Evolutionary conservation across 2,888 invertebrate species (phyloP).

Genomic region (Mythimna vitellina): DNA sequence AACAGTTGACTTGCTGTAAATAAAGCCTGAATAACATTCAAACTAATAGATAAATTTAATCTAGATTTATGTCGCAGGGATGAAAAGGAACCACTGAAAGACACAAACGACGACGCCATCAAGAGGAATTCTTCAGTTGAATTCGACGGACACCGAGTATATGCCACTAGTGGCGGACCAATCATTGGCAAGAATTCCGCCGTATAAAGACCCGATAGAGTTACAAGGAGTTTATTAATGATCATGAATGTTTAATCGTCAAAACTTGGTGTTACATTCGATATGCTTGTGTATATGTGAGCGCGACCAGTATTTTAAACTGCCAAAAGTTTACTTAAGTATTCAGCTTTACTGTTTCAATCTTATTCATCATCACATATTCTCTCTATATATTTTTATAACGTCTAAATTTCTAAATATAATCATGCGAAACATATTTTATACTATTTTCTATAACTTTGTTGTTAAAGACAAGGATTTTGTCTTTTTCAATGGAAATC

Average conservation of each 20-base stretch:
- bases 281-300: constrained; percentile 86
- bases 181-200: constrained; percentile 98
- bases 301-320: constrained; percentile 86
- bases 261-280: constrained; percentile 57
- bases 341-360: constrained; percentile 78
- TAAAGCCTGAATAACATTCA: constrained; percentile 57
- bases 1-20: constrained; percentile 59
- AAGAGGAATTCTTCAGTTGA: constrained; percentile 95
- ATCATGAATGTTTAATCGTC: constrained; percentile 51
- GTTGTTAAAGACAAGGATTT: constrained; percentile 22
- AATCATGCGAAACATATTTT: constrained; percentile 51
- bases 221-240: constrained; percentile 43
- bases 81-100: constrained; percentile 95
- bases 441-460: constrained; percentile 46
- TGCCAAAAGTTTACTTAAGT: constrained; percentile 85
- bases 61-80: constrained; percentile 87
- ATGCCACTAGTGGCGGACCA: constrained; percentile 95
- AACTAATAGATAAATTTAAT: constrained; percentile 30
- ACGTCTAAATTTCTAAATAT: constrained; percentile 42
- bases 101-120: constrained; percentile 92
- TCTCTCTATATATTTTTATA: constrained; percentile 71
- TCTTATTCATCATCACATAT: constrained; percentile 68
- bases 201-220: constrained; percentile 88
- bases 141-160: constrained; percentile 95
- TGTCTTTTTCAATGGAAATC: constrained; percentile 36